These are phyloP conservation scores for Gorsachius magnificus DNA, from an alignment of 2,797 vertebrate species.

Conservation along the genomic window DNA sequence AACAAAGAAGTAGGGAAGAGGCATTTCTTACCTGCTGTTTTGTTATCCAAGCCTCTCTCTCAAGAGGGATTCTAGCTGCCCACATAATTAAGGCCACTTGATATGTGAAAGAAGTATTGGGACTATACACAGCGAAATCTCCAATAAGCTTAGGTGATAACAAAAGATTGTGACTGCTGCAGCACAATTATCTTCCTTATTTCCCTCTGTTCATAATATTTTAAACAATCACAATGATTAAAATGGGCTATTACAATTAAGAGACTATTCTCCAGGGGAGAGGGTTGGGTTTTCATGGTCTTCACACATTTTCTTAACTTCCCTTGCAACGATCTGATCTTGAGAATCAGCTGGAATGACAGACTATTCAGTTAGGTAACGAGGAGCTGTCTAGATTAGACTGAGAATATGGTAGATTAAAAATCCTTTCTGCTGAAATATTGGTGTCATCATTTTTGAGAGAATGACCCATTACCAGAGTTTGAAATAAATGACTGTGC, in stretches of 20 bases:
- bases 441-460: neutral
- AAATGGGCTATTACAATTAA: slow-evolving; percentile 76
- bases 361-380: slow-evolving; percentile 11
- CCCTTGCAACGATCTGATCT: neutral
- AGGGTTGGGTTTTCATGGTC: slow-evolving; percentile 28
- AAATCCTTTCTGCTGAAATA: slow-evolving; percentile 26
- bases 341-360: slow-evolving; percentile 48
- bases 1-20: slow-evolving; percentile 68
- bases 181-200: slow-evolving; percentile 71
- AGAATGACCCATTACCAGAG: slow-evolving; percentile 27
- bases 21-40: slow-evolving; percentile 68
- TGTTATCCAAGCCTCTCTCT: slow-evolving; percentile 60
- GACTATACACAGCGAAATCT: slow-evolving; percentile 43
- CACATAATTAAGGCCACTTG: slow-evolving; percentile 77
- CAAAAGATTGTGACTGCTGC: slow-evolving; percentile 71
- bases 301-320: slow-evolving; percentile 66
- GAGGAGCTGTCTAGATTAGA: slow-evolving; percentile 14
- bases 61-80: slow-evolving; percentile 62
- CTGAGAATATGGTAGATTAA: slow-evolving; percentile 42
- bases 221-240: slow-evolving; percentile 80
- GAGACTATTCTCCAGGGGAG: slow-evolving; percentile 67
- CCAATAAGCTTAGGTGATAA: slow-evolving; percentile 60
- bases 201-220: slow-evolving; percentile 62
- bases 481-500: neutral
- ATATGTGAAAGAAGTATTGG: slow-evolving; percentile 60